Evolutionary conservation across 23 tunicate genomes (phyloP).

Genomic region (Styela clava): DNA sequence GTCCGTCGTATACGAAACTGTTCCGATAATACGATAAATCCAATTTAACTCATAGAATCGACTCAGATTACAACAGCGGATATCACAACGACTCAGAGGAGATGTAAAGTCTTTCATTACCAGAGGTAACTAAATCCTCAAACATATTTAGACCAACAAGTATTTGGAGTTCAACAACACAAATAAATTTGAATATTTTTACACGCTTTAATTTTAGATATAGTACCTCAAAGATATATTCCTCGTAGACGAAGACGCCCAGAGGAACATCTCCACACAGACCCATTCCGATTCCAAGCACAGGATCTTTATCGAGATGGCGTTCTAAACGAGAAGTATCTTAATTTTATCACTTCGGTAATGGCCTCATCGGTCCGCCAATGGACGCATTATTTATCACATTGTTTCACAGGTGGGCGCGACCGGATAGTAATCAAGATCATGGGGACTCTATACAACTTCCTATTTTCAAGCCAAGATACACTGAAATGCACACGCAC

Average conservation of each 20-base stretch:
- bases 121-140: not conserved
- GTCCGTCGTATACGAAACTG: too few species aligned
- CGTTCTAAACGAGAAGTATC: not conserved
- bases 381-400: not conserved
- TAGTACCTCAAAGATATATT: constrained; percentile 2
- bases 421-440: not conserved
- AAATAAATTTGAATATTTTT: not conserved
- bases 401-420: not conserved
- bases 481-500: constrained; percentile 26
- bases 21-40: too few species aligned
- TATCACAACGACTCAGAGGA: constrained; percentile 23
- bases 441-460: constrained; percentile 19
- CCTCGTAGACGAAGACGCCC: constrained; percentile 1
- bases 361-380: too few species aligned
- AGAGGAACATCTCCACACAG: not conserved
- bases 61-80: constrained; percentile 17
- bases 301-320: constrained; percentile 12
- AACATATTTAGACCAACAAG: not conserved
- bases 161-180: too few species aligned
- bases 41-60: constrained; percentile 20
- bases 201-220: not conserved
- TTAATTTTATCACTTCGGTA: too few species aligned
- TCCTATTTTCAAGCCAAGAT: constrained; percentile 17
- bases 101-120: not conserved
- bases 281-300: constrained; percentile 33